Evolutionary conservation across 1,140 invertebrate genomes (phyloP), one percentile per base, ranked within the genome.

Genomic region (Drosophila obscura): DNA sequence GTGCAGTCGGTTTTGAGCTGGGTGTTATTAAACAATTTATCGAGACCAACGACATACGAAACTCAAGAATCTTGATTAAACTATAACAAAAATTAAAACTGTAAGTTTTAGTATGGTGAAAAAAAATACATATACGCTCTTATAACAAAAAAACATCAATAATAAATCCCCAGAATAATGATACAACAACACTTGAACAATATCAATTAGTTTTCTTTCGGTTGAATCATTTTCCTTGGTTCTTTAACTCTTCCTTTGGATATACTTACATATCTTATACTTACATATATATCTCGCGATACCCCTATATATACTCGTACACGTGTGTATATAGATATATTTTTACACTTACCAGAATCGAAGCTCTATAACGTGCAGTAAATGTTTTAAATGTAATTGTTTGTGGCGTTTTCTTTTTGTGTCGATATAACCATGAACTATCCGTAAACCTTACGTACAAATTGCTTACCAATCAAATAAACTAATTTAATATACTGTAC

Each of bases 311-410:
- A 50, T 64, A 50, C 73, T 50, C 49, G 45, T 52, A 51, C 67
- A 57, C 35, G 35, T 11, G 35, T 39, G 35, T 39, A 39, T 56
- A 60, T 58, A 45, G 72, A 57, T 73, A 77, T 73, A 66, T 69
- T 55, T 48, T 46, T 45, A 90, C 56, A 90, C 69, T 68, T 45
- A 75, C 53, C 64, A 57, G 64, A 69, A 91, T 91, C 90, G 87
- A 91, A 91, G 90, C 90, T 91, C 90, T 91, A 81, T 76, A 68
- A 90, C 77, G 78, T 91, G 80, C 89, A 91, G 81, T 90, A 90
- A 90, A 83, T 87, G 71, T 80, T 76, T 78, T 68, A 68, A 13
- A 74, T 79, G 71, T 90, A 72, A 62, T 75, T 90, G 68, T 90
- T 73, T 85, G 74, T 78, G 71, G 71, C 62, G 57, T 83, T 82